phyloP scores from a whole-genome alignment of 2,888 invertebrate species.

The Glyphotaelius pellucidus region DNA sequence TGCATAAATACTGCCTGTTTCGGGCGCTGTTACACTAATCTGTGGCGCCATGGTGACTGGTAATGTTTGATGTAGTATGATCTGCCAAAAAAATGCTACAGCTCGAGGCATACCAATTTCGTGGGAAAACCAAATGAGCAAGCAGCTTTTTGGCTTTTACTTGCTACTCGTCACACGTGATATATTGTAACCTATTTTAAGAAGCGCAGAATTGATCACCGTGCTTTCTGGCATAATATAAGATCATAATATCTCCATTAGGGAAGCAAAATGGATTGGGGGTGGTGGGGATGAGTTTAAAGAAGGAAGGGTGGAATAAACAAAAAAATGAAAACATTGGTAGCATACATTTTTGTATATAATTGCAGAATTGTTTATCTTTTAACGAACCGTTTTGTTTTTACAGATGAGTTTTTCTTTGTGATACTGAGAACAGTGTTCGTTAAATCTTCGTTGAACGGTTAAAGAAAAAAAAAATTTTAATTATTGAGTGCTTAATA shows the following conservation, averaged over 20 bases:
- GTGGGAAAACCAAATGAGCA: not conserved
- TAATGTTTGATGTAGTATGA: not conserved
- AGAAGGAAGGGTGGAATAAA: not conserved
- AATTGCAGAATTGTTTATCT: not conserved
- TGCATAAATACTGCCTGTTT: too few species aligned
- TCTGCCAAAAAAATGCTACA: not conserved
- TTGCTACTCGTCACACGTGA: not conserved
- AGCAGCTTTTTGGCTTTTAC: not conserved
- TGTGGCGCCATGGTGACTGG: not conserved
- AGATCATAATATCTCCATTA: not conserved
- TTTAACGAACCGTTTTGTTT: too few species aligned
- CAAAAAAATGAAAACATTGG: not conserved
- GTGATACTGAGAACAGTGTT: too few species aligned
- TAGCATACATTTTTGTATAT: not conserved
- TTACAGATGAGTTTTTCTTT: too few species aligned
- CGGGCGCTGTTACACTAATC: not conserved
- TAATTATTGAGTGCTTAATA: too few species aligned
- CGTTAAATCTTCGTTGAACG: too few species aligned
- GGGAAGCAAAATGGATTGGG: not conserved
- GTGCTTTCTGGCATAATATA: not conserved
- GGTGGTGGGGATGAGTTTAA: not conserved
- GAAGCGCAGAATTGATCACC: not conserved
- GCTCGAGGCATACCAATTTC: not conserved
- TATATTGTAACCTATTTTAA: not conserved
- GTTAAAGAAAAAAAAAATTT: too few species aligned